A percentile compares a stretch with the other conserved stretches of the same genome.
These are phyloP conservation scores for Megaceryle alcyon DNA, from an alignment of 2,797 vertebrate genomes.

Conservation along the genomic window DNA sequence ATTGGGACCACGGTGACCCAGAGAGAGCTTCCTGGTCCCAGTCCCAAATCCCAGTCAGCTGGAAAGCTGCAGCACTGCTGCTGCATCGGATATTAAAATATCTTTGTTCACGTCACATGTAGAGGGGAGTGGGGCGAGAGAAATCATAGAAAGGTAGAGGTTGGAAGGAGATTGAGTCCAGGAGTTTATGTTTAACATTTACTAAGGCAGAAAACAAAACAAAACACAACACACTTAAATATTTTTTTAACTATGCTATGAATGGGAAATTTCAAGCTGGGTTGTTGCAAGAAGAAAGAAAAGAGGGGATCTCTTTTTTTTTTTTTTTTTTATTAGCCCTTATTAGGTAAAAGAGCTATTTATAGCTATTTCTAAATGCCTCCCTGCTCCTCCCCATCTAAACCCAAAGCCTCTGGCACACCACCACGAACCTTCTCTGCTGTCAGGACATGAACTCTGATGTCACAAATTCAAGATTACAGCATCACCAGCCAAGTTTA, in stretches of 20 bases:
- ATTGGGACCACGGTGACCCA: background rate
- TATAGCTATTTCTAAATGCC: background rate
- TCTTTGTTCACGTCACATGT: background rate
- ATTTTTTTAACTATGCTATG: background rate
- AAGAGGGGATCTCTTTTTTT: background rate
- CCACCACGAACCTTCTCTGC: background rate
- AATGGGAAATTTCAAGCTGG: background rate
- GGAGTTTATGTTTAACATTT: background rate
- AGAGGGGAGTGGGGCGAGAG: background rate
- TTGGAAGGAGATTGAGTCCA: no score
- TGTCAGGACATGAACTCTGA: background rate
- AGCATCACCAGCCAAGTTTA: background rate
- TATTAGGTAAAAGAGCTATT: slow-evolving; percentile 14
- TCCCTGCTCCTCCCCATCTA: background rate
- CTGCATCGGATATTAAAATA: background rate
- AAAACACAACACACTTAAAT: background rate
- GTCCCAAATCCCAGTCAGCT: background rate
- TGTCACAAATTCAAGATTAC: background rate
- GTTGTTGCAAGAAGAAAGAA: background rate
- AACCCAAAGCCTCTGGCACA: background rate
- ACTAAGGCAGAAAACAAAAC: background rate
- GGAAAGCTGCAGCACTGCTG: background rate
- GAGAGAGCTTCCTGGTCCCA: background rate
- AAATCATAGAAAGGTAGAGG: no score
- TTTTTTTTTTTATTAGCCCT: background rate